Evolutionary conservation across 2,888 invertebrate genomes (phyloP), one percentile per base, ranked within the genome.

Genomic region (Pteria penguin): DNA sequence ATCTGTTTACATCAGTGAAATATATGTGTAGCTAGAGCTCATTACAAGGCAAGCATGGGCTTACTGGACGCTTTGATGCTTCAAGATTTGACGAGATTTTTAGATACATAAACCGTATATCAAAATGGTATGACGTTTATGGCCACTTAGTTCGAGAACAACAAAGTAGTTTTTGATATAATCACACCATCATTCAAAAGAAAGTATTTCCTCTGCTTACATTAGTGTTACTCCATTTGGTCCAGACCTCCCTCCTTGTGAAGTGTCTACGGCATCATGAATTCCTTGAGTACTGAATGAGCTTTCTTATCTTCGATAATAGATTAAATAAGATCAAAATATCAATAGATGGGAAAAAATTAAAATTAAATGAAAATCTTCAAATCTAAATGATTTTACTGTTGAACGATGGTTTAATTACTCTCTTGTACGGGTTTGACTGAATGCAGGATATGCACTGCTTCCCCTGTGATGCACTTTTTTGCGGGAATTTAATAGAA

Each of bases 51-150:
- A 32, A 22, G 63, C 32, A 36, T 36, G 22, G 63, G 36, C 18
- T 24, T 65, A 33, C n/a, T 36, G 27, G 24, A n/a, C 22, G 57
- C 68, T 68, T 68, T 68, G 68, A 68, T 68, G 68, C 45, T 57
- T 32, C 32, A 26, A 54, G 29, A 55, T 52, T 60, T 73, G 60
- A 67, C 63, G 67, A 52, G 73, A 61, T 67, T 61, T 73, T 67
- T 73, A 54, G 73, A 73, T 77, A 69, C 63, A 69, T 69, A 61
- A 61, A 69, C 68, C 29, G 73, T 77, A 77, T 57, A 77, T 77
- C 76, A 73, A 66, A 54, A 22, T 18, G 29, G 32, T 58, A 22
- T 77, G 76, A 77, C 76, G 29, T 65, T 76, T 70, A 77, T 73
- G 65, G 52, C 61, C 45, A 26, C 29, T 55, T 67, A 65, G 58